Evolutionary conservation across 1,140 invertebrate species (phyloP), one percentile per base, ranked within the genome.

Genomic region (Stenopsyche tienmushanensis): DNA sequence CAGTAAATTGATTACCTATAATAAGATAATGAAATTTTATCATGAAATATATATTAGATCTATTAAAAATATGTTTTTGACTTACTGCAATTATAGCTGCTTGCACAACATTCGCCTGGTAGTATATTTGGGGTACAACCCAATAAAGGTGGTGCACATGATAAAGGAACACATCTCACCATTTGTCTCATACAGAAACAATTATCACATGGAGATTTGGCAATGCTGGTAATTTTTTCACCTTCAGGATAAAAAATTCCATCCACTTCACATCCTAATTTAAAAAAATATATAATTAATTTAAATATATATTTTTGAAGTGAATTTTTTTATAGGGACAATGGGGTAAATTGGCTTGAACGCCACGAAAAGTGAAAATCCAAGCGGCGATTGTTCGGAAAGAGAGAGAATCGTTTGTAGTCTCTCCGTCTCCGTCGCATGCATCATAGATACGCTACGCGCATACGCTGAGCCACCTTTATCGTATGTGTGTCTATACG

Each of bases 141-240:
- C 66, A 86, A 83, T 55, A 92, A 78, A 0, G 87, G 83, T 10
- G 88, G 87, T 2, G 89, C 85, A 70, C 91, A 93, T 9, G 88
- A 85, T 42, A 91, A 81, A 1, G 88, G 86, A 50, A 90, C 87
- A 74, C 92, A 94, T 8, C 86, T 83, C 17, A 91, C 80, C 0
- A 83, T 78, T 1, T 89, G 89, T 60, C 85, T 83, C 58, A 92
- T 83, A 76, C 92, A 94, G 77, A 91, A 93, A 76, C 92, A 94
- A 65, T 89, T 89, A 72, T 89, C 86, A 74, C 90, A 92, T 7
- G 82, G 77, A 41, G 82, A 82, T 57, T 83, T 83, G 60, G 76
- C 75, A 18, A 86, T 80, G 21, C 84, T 79, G 3, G 83, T 77
- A n/a, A 93, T 85, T 76, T 88, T 86, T 64, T 90, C 87, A 1